Evolutionary conservation across 2,113 vertebrate species (phyloP).

Genomic region (Microtus pennsylvanicus): DNA sequence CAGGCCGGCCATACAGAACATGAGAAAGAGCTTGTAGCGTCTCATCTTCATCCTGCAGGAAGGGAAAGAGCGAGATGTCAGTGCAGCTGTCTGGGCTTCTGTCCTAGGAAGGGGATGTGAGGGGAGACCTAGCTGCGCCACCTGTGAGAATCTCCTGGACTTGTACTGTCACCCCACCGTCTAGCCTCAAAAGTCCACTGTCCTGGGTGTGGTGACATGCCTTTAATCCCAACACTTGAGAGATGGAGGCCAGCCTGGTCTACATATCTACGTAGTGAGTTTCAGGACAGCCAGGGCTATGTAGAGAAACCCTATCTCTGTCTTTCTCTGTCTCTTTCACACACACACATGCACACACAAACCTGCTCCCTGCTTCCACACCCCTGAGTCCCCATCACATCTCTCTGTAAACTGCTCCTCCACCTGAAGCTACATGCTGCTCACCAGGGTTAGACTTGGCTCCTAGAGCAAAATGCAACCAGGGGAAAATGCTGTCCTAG

Average conservation of each 20-base stretch:
- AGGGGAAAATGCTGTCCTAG: background rate
- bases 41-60: conserved; percentile 97
- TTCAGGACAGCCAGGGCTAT: background rate
- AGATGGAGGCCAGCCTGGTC: background rate
- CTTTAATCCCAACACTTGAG: background rate
- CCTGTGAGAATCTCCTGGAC: background rate
- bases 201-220: background rate
- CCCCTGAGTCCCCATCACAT: background rate
- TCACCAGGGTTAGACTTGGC: background rate
- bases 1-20: conserved; percentile 98
- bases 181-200: background rate
- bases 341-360: background rate
- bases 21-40: conserved; percentile 98
- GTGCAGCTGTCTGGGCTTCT: background rate
- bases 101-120: background rate
- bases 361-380: background rate
- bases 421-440: background rate
- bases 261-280: background rate
- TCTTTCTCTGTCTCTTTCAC: too few species aligned
- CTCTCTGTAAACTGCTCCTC: background rate
- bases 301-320: background rate
- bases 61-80: conserved; percentile 49
- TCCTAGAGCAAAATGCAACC: background rate
- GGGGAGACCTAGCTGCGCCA: background rate
- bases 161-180: background rate